Evolutionary conservation across 2,113 vertebrate genomes (phyloP).

Genomic region (Arvicanthis niloticus): DNA sequence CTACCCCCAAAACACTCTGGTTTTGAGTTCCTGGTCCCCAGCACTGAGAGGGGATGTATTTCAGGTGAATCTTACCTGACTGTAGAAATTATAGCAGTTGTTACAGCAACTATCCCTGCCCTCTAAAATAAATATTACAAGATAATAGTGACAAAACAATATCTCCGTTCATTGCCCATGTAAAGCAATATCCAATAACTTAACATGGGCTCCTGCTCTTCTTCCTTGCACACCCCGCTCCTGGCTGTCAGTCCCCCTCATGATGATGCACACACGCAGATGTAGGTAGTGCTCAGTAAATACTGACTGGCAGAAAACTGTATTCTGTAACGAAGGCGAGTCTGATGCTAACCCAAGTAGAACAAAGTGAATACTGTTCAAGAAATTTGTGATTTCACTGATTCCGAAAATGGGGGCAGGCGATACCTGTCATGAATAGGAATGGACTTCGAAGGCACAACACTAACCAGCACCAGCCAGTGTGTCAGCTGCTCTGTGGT

Average conservation of each 20-base stretch:
- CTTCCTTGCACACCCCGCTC: not conserved
- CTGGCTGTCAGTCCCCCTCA: not conserved
- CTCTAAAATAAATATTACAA: not conserved
- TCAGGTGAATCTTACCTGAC: not conserved
- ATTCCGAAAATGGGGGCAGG: not conserved
- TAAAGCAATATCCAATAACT: not conserved
- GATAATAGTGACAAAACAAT: constrained; percentile 12
- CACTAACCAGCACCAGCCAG: not conserved
- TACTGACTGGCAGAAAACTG: constrained; percentile 23
- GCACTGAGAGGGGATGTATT: not conserved
- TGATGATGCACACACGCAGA: not conserved
- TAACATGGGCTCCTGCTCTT: not conserved
- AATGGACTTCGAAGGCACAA: constrained; percentile 39
- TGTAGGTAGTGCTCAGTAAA: not conserved
- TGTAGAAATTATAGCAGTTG: no score
- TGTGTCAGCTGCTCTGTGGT: constrained; percentile 47
- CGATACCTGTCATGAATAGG: constrained; percentile 46
- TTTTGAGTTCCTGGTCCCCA: not conserved
- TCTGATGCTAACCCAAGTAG: not conserved
- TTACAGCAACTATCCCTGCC: not conserved
- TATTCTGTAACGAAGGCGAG: constrained; percentile 24
- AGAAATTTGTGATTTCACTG: constrained; percentile 28
- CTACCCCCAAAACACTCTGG: not conserved
- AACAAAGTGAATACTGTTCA: not conserved
- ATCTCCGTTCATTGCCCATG: not conserved